phyloP scores from a whole-genome alignment of 1,140 invertebrate species.

The Drosophila kikkawai region DNA sequence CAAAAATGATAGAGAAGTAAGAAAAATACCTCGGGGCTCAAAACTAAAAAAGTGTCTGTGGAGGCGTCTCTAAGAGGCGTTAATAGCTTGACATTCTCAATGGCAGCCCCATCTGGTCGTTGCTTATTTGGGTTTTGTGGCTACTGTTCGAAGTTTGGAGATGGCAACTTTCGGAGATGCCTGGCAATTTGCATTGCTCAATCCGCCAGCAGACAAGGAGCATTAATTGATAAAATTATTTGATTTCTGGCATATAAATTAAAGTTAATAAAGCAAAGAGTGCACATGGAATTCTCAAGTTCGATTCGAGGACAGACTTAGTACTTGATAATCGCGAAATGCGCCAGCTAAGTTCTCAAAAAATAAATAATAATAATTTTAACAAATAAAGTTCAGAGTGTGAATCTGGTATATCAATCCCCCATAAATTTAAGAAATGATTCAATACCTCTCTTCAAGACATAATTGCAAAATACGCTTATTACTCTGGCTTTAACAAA shows the following conservation, averaged over 20 bases:
- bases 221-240: slow-evolving; percentile 49
- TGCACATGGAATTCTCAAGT: not conserved
- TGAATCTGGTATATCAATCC: not conserved
- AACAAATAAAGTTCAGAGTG: not conserved
- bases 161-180: slow-evolving; percentile 6
- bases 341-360: not conserved
- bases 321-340: not conserved
- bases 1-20: slow-evolving; percentile 25
- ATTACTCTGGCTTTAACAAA: slow-evolving; percentile 2
- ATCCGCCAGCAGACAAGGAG: slow-evolving; percentile 4
- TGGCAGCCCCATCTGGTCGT: slow-evolving; percentile 56
- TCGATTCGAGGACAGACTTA: not conserved
- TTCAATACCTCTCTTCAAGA: not conserved
- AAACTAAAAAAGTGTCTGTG: slow-evolving; percentile 67
- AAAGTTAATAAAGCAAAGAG: slow-evolving; percentile 19
- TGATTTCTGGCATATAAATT: slow-evolving; percentile 41
- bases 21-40: slow-evolving; percentile 46
- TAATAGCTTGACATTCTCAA: slow-evolving; percentile 81
- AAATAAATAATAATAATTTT: too few relatives aligned
- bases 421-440: not conserved
- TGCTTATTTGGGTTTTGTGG: slow-evolving; percentile 65
- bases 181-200: slow-evolving; percentile 56
- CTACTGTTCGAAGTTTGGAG: slow-evolving; percentile 66
- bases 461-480: not conserved
- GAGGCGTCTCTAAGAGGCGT: slow-evolving; percentile 82